A percentile compares a stretch with the other conserved stretches of the same genome.
Evolutionary conservation across 2,888 invertebrate species (phyloP).

Genomic region (Magallana nippona): DNA sequence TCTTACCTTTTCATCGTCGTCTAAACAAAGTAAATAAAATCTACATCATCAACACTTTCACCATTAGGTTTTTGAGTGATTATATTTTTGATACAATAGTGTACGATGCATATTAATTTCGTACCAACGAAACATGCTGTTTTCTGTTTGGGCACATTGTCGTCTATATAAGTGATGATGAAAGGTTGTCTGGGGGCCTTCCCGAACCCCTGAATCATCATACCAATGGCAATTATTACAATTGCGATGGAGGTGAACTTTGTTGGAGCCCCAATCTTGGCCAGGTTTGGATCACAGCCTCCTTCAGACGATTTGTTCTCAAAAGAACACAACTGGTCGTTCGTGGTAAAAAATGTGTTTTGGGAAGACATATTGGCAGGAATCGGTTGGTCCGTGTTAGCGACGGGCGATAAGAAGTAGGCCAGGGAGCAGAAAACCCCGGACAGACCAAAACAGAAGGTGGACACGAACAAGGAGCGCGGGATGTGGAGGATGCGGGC

Average conservation of each 20-base stretch:
- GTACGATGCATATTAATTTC: neutral
- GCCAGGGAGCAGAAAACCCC: conserved; percentile 59
- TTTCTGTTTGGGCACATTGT: conserved; percentile 69
- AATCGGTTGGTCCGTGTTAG: neutral
- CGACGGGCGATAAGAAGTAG: conserved; percentile 51
- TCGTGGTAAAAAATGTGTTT: too few species aligned
- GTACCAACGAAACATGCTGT: conserved; percentile 70
- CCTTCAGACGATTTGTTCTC: neutral
- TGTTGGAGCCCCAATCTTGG: conserved; percentile 47
- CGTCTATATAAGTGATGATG: conserved; percentile 69
- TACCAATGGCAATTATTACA: conserved; percentile 60
- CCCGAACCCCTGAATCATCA: conserved; percentile 70
- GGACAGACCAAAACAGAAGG: conserved; percentile 57
- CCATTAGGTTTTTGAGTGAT: neutral
- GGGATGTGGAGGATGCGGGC: conserved; percentile 61
- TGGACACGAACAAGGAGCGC: conserved; percentile 50
- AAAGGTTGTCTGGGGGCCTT: conserved; percentile 69
- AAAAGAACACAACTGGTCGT: neutral
- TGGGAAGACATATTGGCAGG: neutral
- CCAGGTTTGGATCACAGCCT: conserved; percentile 16
- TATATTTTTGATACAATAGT: neutral
- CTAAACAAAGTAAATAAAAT: too few species aligned
- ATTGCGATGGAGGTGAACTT: conserved; percentile 53
- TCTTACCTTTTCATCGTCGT: too few species aligned
- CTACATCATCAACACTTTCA: too few species aligned